These are phyloP conservation scores for Monopterus albus DNA, from an alignment of 2,113 vertebrate genomes.

Conservation along the genomic window DNA sequence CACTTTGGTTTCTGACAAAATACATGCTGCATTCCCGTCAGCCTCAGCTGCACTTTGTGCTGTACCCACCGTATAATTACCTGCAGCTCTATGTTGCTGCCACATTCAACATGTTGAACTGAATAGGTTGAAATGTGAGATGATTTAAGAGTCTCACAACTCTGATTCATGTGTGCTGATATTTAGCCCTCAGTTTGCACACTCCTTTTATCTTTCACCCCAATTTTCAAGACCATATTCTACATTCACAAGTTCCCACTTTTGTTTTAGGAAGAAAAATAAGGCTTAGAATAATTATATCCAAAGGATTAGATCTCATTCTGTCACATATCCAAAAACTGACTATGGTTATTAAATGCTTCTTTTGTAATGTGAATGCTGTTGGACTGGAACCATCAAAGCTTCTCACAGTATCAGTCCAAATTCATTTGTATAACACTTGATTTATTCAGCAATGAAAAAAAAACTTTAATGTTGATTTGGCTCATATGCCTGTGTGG, in stretches of 20 bases:
- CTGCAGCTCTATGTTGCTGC: background rate
- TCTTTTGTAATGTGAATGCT: conserved; percentile 43
- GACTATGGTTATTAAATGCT: conserved; percentile 37
- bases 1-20: background rate
- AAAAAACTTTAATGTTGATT: conserved; percentile 71
- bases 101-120: too few relatives aligned
- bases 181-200: background rate
- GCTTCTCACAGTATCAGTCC: conserved; percentile 38
- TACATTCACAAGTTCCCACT: background rate
- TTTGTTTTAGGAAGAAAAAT: background rate
- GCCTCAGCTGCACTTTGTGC: background rate
- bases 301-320: conserved; percentile 29
- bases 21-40: background rate
- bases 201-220: background rate
- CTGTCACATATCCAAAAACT: conserved; percentile 57
- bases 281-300: conserved; percentile 9
- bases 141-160: too few relatives aligned
- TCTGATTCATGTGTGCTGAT: too few relatives aligned
- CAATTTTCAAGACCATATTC: background rate
- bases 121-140: too few relatives aligned
- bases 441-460: conserved; percentile 65
- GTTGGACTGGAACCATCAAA: conserved; percentile 44
- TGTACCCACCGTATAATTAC: background rate
- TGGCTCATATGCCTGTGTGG: conserved; percentile 76
- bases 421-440: conserved; percentile 57